These are phyloP conservation scores for Porites lutea DNA, from an alignment of 64 coral and sea anemone genomes.

Conservation along the genomic window DNA sequence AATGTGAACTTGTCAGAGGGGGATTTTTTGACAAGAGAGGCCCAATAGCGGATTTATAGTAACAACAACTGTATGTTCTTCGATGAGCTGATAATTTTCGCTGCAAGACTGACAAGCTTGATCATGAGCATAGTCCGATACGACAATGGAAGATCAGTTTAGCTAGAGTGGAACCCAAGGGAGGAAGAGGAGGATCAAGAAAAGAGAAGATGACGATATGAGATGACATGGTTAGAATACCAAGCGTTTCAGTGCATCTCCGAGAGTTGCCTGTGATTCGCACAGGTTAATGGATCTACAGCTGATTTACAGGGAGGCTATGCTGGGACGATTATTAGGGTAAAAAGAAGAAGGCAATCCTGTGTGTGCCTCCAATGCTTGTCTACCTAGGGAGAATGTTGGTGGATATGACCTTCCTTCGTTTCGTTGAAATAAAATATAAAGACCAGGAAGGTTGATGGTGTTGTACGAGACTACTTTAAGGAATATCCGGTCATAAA, in stretches of 20 bases:
- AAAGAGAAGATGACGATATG: not conserved
- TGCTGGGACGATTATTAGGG: slow-evolving; percentile 12
- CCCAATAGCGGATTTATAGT: not conserved
- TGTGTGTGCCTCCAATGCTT: not conserved
- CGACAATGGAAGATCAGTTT: not conserved
- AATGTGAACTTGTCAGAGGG: too few species aligned
- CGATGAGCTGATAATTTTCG: not conserved
- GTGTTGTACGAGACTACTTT: not conserved
- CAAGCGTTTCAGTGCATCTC: not conserved
- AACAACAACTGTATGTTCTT: slow-evolving; percentile 15
- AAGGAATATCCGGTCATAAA: not conserved
- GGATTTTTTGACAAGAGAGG: not conserved
- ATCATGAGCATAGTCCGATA: not conserved
- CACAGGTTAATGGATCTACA: not conserved
- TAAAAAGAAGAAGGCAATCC: not conserved
- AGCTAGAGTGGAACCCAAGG: not conserved
- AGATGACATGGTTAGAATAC: slow-evolving; percentile 16
- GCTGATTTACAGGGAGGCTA: slow-evolving; percentile 11
- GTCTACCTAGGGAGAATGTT: not conserved
- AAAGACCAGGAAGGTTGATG: not conserved
- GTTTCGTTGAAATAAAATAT: not conserved
- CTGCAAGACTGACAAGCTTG: slow-evolving; percentile 5
- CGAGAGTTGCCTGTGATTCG: not conserved
- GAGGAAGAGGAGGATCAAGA: not conserved
- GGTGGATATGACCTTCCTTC: slow-evolving; percentile 4